Percentiles rank a stretch among this genome's conserved stretches.
These are phyloP conservation scores for Oplegnathus fasciatus DNA, from an alignment of 2,113 vertebrate species.

Conservation along the genomic window DNA sequence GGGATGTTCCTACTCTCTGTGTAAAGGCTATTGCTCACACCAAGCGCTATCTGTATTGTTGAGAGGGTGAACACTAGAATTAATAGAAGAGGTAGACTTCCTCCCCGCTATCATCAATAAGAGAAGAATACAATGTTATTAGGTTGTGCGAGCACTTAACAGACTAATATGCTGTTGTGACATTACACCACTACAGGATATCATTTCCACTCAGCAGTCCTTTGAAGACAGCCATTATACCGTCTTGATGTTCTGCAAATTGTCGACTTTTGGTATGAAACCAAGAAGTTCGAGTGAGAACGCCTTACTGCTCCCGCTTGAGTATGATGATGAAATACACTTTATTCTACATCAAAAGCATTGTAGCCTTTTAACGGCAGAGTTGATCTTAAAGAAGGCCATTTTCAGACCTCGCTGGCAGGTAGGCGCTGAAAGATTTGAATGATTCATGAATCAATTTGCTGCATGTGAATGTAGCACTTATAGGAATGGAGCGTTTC, in stretches of 20 bases:
- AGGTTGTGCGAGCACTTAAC: conserved; percentile 19
- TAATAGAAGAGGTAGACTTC: conserved; percentile 16
- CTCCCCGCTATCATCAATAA: conserved; percentile 17
- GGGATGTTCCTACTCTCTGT: neutral
- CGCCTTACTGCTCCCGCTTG: neutral
- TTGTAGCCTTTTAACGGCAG: conserved; percentile 33
- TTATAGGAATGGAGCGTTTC: conserved; percentile 52
- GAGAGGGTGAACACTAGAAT: conserved; percentile 10
- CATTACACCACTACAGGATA: conserved; percentile 28
- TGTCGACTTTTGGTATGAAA: conserved; percentile 41
- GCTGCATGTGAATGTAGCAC: conserved; percentile 54
- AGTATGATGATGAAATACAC: conserved; percentile 48
- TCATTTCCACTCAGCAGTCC: conserved; percentile 37
- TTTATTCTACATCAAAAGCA: conserved; percentile 64
- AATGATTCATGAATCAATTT: conserved; percentile 79
- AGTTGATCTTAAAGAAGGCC: conserved; percentile 58
- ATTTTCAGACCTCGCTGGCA: conserved; percentile 63
- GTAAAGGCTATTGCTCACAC: conserved; percentile 39
- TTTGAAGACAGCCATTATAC: conserved; percentile 34
- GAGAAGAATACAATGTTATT: neutral
- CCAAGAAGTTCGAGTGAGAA: conserved; percentile 9
- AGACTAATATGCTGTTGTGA: conserved; percentile 38
- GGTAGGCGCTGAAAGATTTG: conserved; percentile 62
- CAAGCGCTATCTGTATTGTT: conserved; percentile 28
- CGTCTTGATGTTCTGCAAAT: conserved; percentile 47